Evolutionary conservation across 2,888 invertebrate genomes (phyloP), one percentile per base, ranked within the genome.

Genomic region (Eumacrocentrus americanus): DNA sequence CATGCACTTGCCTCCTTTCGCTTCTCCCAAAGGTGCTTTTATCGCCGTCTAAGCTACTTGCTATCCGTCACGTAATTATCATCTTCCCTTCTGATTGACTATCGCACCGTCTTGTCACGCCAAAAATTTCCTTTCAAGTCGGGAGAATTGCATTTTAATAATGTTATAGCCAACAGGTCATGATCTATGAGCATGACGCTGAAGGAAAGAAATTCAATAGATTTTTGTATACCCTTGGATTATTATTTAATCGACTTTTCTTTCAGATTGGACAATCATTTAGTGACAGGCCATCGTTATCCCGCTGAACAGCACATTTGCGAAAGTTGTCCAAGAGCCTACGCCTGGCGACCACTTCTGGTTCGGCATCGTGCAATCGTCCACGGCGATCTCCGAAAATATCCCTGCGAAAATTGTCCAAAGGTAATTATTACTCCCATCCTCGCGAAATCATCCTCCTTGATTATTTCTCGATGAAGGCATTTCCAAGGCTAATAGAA

Each of bases 401-500:
- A 94, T 82, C 90, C 92, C 66, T 97, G 97, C 83, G 96, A 97
- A 80, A 95, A 95, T 80, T 94, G 94, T 78, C 87, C 90, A 67
- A 92, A 91, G 88, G 91, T 91, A 82, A 83, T 84, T 77, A 68
- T 50, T n/a, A 35, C 6, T 18, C 53, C 23, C 14, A 38, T 3
- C 3, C 46, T 42, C 25, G n/a, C 29, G 11, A 25, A 25, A 11
- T 35, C 12, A 46, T 34, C 16, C 9, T 16, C 14, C 22, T 18
- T 4, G 9, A 23, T 37, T 12, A 14, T 9, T 34, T 52, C 16
- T 7, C 14, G 40, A 52, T 47, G 53, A 66, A 64, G 67, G 63
- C 72, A 71, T 66, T 74, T 74, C 69, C 64, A 73, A 73, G 72
- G 74, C 78, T 78, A 77, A 78, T 75, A 78, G 77, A 73, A 81